A percentile compares a stretch with the other conserved stretches of the same genome.
Conservation (phyloP, 2,797 vertebrate species). For the Xenentodon cancila region DNA sequence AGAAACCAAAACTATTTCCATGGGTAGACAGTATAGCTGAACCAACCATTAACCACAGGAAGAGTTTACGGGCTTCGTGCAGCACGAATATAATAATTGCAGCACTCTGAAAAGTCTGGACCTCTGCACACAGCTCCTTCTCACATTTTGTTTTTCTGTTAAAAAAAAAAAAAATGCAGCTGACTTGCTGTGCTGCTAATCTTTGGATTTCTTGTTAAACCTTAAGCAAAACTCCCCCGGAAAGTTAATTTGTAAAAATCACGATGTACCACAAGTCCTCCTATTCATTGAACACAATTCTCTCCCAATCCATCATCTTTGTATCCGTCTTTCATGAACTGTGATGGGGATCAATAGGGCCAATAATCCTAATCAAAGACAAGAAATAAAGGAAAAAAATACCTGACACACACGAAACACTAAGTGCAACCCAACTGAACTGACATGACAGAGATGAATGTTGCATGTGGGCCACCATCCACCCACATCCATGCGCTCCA, state of each 20-base stretch:
- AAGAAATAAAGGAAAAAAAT: no score
- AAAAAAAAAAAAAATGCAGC: conserved; percentile 19
- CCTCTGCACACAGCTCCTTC: conserved; percentile 6
- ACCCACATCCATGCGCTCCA: conserved; percentile 39
- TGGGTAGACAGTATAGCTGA: not conserved
- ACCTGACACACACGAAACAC: no score
- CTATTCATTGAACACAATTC: conserved; percentile 33
- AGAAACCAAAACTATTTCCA: conserved; percentile 10
- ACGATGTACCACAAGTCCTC: conserved; percentile 31
- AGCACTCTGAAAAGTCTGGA: conserved; percentile 22
- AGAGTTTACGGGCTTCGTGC: conserved; percentile 14
- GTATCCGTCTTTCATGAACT: conserved; percentile 48
- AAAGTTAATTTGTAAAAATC: conserved; percentile 39
- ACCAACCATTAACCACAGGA: conserved; percentile 14
- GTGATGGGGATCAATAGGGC: conserved; percentile 53
- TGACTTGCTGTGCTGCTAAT: conserved; percentile 34
- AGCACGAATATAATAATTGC: conserved; percentile 40
- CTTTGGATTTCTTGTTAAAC: conserved; percentile 16
- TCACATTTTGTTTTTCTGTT: conserved; percentile 33
- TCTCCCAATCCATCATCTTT: conserved; percentile 38
- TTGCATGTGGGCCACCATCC: conserved; percentile 34
- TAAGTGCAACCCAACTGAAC: no score
- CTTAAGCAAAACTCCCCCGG: conserved; percentile 16
- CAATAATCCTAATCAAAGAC: no score
- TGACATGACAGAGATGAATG: conserved; percentile 46